These are phyloP conservation scores for Eudasyphora cyanicolor DNA, from an alignment of 2,888 invertebrate genomes.

Conservation along the genomic window DNA sequence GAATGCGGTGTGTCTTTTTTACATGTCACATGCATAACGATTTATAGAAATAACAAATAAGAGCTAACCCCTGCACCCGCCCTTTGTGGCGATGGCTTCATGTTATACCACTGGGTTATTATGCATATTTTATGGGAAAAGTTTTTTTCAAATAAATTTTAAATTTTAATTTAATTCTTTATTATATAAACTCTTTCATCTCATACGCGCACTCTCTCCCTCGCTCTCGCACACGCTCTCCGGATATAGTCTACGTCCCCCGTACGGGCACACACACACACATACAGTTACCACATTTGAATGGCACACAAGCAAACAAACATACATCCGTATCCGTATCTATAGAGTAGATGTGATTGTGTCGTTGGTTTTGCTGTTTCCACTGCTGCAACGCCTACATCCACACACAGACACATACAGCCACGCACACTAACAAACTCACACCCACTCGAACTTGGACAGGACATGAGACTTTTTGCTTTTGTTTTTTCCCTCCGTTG, in stretches of 20 bases:
- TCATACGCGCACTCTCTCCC: background rate
- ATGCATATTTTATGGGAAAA: conserved; percentile 64
- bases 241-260: too few relatives aligned
- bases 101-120: too few relatives aligned
- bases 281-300: background rate
- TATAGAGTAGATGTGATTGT: conserved; percentile 16
- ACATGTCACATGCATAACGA: too few relatives aligned
- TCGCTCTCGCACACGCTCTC: background rate
- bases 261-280: conserved; percentile 3
- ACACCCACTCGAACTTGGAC: background rate
- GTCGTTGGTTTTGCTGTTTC: conserved; percentile 36
- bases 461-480: conserved; percentile 25
- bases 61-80: too few relatives aligned
- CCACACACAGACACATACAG: conserved; percentile 16
- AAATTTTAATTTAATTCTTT: conserved; percentile 64
- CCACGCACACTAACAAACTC: conserved; percentile 44
- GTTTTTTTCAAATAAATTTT: conserved; percentile 62
- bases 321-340: conserved; percentile 4
- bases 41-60: too few relatives aligned
- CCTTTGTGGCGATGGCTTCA: too few relatives aligned
- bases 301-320: conserved; percentile 1
- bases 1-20: too few relatives aligned
- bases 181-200: conserved; percentile 35
- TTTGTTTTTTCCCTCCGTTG: conserved; percentile 23
- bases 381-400: background rate